Conservation (phyloP, 2,888 invertebrate species). For the Mesoligia furuncula region DNA sequence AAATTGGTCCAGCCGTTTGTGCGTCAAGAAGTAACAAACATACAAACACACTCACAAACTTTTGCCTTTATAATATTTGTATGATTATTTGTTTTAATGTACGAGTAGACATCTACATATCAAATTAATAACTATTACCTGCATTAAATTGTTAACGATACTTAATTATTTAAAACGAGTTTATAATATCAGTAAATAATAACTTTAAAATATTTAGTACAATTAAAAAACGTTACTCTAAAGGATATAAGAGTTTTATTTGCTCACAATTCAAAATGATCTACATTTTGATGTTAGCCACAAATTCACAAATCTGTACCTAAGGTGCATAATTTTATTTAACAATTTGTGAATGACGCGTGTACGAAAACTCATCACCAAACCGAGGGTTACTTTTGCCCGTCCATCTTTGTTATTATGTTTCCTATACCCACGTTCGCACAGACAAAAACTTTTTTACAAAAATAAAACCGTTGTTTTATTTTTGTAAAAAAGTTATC, state of each 20-base stretch:
- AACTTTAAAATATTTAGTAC: not conserved
- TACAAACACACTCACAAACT: too few relatives aligned
- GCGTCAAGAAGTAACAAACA: too few relatives aligned
- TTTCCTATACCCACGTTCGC: not conserved
- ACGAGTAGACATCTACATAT: slow-evolving; percentile 14
- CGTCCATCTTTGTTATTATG: not conserved
- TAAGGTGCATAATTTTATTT: not conserved
- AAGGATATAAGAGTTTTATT: not conserved
- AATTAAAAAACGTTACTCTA: not conserved
- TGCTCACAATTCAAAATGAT: slow-evolving; percentile 2
- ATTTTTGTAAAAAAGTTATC: too few relatives aligned
- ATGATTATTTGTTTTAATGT: not conserved
- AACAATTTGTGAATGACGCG: not conserved
- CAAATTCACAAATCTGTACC: slow-evolving; percentile 5
- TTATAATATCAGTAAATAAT: slow-evolving; percentile 22
- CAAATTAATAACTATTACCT: not conserved
- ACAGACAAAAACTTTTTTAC: too few relatives aligned
- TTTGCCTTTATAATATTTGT: too few relatives aligned
- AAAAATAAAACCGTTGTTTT: too few relatives aligned
- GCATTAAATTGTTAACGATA: slow-evolving; percentile 10
- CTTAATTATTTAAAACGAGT: not conserved
- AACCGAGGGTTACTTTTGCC: not conserved
- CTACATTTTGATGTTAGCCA: not conserved
- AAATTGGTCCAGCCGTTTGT: too few relatives aligned
- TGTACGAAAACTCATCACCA: not conserved